Evolutionary conservation across 2,888 invertebrate species (phyloP).

Genomic region (Melanostoma scalare): DNA sequence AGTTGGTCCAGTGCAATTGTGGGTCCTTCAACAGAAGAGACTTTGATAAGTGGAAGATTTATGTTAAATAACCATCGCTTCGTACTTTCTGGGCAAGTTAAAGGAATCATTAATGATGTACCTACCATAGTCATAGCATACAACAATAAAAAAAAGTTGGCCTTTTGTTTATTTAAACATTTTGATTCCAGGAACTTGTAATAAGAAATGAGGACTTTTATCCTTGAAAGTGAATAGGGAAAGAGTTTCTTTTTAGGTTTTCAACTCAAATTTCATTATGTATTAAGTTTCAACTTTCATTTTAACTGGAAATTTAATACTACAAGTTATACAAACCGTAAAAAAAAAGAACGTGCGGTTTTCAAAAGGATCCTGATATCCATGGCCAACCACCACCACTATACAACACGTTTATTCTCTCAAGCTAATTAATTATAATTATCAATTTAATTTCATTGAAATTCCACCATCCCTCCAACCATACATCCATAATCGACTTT

Average conservation of each 20-base stretch:
- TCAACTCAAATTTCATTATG: neutral
- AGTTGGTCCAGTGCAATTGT: slow-evolving; percentile 1
- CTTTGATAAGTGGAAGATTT: slow-evolving; percentile 43
- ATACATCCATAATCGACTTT: slow-evolving; percentile 7
- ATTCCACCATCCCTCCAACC: slow-evolving; percentile 70
- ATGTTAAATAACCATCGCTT: slow-evolving; percentile 40
- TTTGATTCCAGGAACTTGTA: slow-evolving; percentile 2
- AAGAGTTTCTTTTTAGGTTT: slow-evolving; percentile 2
- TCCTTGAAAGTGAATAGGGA: neutral
- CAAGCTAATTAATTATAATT: slow-evolving; percentile 75
- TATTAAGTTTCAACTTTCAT: slow-evolving; percentile 10
- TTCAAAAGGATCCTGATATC: slow-evolving; percentile 29
- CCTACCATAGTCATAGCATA: no score
- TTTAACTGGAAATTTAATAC: slow-evolving; percentile 43
- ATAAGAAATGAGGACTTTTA: neutral
- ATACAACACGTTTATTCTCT: slow-evolving; percentile 10
- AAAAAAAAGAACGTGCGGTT: slow-evolving; percentile 38
- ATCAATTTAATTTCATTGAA: slow-evolving; percentile 66
- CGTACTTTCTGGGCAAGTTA: neutral
- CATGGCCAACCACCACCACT: slow-evolving; percentile 31
- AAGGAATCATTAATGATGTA: slow-evolving; percentile 27
- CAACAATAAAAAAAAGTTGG: slow-evolving; percentile 14
- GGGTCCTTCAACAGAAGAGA: slow-evolving; percentile 32
- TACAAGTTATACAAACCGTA: neutral
- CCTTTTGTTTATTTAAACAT: neutral